Evolutionary conservation across 2,888 invertebrate species (phyloP), one percentile per base, ranked within the genome.

Genomic region (Caenorhabditis plicata): DNA sequence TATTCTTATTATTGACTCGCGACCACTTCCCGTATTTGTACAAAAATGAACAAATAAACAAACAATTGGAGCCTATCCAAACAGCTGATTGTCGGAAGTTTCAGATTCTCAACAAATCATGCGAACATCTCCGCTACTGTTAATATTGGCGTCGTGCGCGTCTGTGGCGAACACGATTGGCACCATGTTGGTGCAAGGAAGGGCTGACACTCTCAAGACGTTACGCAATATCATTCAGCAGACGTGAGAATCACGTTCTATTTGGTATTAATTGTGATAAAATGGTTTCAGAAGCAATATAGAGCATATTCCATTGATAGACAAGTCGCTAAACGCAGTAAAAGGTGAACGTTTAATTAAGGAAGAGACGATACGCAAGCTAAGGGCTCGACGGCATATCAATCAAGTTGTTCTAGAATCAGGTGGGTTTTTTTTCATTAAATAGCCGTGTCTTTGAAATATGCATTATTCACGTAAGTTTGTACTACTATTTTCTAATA

Each of bases 161-260:
- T 47, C 40, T 19, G 47, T 68, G 29, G 55, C 55, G 7, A 46
- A 64, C 33, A 43, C 54, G 20, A 26, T 68, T n/a, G 55, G 56
- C 42, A 65, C 58, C n/a, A 56, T 65, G 52, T 38, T 68, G 39
- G 63, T 68, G 9, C 64, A 68, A 31, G 68, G 68, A 44, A 49
- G 56, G 17, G 44, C 58, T 5, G 68, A 68, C 41, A 68, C 68
- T 11, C 52, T 68, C n/a, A 29, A 51, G 25, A 55, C 61, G 20
- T 49, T 68, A 8, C 27, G 60, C 19, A 48, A 53, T 22, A 68
- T 68, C 32, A 47, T 68, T 23, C 20, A 48, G 11, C 56, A 64
- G 13, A 41, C 62, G 13, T 52, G 53, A n/a, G 36, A 38, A n/a
- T 38, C 44, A 62, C 64, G 38, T 58, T 64, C 52, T 31, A 43